phyloP scores from a whole-genome alignment of 2,888 invertebrate species.

The Aleiodes leptofemur region DNA sequence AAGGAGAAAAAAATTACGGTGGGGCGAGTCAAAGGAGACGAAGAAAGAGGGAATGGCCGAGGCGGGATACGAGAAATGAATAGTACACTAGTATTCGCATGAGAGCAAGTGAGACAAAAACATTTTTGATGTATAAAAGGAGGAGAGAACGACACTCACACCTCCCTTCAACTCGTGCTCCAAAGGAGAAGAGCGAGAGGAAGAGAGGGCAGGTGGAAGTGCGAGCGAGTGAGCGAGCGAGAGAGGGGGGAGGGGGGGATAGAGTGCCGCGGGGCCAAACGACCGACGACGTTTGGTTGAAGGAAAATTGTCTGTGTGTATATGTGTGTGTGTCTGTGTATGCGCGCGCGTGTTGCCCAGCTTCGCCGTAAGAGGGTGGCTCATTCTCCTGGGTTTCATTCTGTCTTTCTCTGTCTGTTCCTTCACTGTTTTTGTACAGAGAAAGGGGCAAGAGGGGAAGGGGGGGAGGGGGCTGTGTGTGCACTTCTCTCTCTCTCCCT shows the following conservation, averaged over 20 bases:
- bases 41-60: constrained; percentile 48
- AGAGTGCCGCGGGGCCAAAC: constrained; percentile 38
- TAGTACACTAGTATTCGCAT: constrained; percentile 20
- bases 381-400: constrained; percentile 13
- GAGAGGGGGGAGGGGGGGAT: constrained; percentile 31
- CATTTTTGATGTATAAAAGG: not conserved
- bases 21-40: constrained; percentile 47
- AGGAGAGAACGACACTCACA: constrained; percentile 40
- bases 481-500: not conserved
- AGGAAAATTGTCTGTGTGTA: constrained; percentile 23
- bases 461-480: too few relatives aligned
- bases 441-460: too few relatives aligned
- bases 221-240: too few relatives aligned
- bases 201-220: constrained; percentile 41
- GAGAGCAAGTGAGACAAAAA: constrained; percentile 46
- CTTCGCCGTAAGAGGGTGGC: constrained; percentile 25
- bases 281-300: constrained; percentile 35
- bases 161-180: constrained; percentile 40
- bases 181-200: constrained; percentile 42
- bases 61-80: not conserved
- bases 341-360: constrained; percentile 29
- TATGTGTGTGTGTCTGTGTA: constrained; percentile 18
- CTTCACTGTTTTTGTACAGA: constrained; percentile 17
- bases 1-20: constrained; percentile 31
- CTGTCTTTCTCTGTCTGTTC: constrained; percentile 5